Conservation (phyloP, 2,113 vertebrate species). For the Chaetops frenatus region DNA sequence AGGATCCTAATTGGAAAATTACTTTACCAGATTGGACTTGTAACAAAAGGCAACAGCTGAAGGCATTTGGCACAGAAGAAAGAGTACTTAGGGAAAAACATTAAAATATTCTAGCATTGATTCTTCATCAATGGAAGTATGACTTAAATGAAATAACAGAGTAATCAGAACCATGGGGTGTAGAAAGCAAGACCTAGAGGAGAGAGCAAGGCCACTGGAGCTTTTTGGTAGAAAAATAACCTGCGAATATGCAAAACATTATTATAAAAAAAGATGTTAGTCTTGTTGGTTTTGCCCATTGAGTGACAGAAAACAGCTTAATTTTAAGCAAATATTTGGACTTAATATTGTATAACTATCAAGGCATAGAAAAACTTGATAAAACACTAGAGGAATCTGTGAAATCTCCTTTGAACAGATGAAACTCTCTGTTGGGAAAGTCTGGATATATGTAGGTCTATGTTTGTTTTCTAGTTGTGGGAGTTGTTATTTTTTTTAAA, state of each 20-base stretch:
- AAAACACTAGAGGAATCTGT: not conserved
- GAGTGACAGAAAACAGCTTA: not conserved
- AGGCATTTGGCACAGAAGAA: not conserved
- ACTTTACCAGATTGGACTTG: not conserved
- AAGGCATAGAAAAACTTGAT: not conserved
- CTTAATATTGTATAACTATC: not conserved
- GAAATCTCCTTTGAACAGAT: not conserved
- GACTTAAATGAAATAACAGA: not conserved
- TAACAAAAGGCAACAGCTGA: not conserved
- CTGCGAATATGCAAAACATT: not conserved
- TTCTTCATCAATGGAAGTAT: not conserved
- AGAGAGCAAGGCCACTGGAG: not conserved
- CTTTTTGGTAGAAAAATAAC: not conserved
- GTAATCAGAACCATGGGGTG: not conserved
- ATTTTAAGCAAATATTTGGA: not conserved
- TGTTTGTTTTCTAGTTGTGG: not conserved
- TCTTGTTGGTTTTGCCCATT: not conserved
- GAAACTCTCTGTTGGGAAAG: not conserved
- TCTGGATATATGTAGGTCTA: not conserved
- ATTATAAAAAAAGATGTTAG: not conserved
- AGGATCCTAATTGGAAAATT: not conserved
- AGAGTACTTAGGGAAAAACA: not conserved
- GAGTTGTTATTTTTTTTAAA: not conserved
- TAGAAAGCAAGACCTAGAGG: not conserved
- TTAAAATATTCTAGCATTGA: not conserved